Base-by-base conservation (phyloP, 2,113 vertebrate species). In the Cyanoramphus novaezelandiae region DNA sequence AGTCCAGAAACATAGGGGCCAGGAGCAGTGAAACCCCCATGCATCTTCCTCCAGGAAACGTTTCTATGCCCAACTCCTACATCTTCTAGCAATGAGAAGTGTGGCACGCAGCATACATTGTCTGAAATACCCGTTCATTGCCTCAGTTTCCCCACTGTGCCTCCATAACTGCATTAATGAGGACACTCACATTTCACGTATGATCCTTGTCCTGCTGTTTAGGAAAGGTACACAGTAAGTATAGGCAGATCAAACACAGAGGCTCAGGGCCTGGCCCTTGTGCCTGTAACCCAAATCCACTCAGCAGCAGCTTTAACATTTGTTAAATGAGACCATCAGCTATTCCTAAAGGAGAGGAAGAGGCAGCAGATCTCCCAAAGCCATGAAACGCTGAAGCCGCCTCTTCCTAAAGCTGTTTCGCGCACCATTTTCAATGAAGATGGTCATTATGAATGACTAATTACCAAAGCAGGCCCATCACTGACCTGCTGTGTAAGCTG, bases 401-500 rank as follows among this genome's bases (percentile, higher is more conserved):
- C 35, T 83, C 59, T 68, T 88, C 92, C 77, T 84, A 57, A 83
- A 95, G 80, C 39, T 80, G 29, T 80, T 90, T 75, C 80, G 86
- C 33, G 33, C 27, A 33, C n/a, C 5, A 0, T 76, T 79, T 86
- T 90, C 47, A 49, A 52, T 79, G 43, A 79, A 60, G 90, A 2
- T 2, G 65, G 29, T 90, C 83, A 76, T 94, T 68, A 80, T 23
- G 79, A 93, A 90, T 82, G 85, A n/a, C 88, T 91, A 59, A 94
- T 95, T 88, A 83, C 14, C 43, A 70, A 70, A 83, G 90, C 68
- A 77, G 92, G 60, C 24, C 81, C 14, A 11, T 41, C 2, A 0
- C 52, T 82, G 90, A 55, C 93, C 92, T 92, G 81, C 72, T 93
- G 77, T 57, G 80, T 55, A 67, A 95, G 90, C 75, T 78, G 52